These are phyloP conservation scores for Furcula furcula DNA, from an alignment of 2,888 invertebrate species.

Conservation along the genomic window DNA sequence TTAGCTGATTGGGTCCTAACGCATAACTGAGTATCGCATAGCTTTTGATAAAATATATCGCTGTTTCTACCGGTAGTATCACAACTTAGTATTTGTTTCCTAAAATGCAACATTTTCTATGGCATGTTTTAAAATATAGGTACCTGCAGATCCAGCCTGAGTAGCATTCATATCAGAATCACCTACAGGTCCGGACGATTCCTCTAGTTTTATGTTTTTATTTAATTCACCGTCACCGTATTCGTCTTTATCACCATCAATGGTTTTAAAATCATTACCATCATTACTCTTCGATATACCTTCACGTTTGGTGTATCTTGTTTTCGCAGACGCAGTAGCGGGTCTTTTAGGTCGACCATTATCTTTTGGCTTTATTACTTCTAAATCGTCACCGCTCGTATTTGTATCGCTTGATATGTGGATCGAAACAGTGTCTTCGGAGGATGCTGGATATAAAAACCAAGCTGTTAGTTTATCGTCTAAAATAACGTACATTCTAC, in stretches of 20 bases:
- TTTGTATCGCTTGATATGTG: slow-evolving; percentile 38
- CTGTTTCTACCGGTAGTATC: too few relatives aligned
- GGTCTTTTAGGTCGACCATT: slow-evolving; percentile 19
- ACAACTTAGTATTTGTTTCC: too few relatives aligned
- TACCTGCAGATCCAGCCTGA: slow-evolving; percentile 9
- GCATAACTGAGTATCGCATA: too few relatives aligned
- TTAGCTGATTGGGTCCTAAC: too few relatives aligned
- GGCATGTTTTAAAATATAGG: too few relatives aligned
- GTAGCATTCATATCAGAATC: slow-evolving; percentile 1
- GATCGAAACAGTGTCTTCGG: slow-evolving; percentile 53
- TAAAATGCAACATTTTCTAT: too few relatives aligned
- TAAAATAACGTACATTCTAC: too few relatives aligned
- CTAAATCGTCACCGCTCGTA: slow-evolving; percentile 33
- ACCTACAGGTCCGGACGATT: too few relatives aligned
- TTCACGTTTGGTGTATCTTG: background rate
- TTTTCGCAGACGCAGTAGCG: slow-evolving; percentile 17
- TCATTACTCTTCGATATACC: background rate
- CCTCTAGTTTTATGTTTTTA: too few relatives aligned
- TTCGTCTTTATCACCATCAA: background rate
- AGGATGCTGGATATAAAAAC: slow-evolving; percentile 50
- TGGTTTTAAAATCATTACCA: background rate
- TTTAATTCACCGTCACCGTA: too few relatives aligned
- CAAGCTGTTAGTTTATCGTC: too few relatives aligned
- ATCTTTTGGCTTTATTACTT: slow-evolving; percentile 13
- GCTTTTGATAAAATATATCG: too few relatives aligned